These are phyloP conservation scores for Sturmia bella DNA, from an alignment of 2,888 invertebrate genomes.

Conservation along the genomic window DNA sequence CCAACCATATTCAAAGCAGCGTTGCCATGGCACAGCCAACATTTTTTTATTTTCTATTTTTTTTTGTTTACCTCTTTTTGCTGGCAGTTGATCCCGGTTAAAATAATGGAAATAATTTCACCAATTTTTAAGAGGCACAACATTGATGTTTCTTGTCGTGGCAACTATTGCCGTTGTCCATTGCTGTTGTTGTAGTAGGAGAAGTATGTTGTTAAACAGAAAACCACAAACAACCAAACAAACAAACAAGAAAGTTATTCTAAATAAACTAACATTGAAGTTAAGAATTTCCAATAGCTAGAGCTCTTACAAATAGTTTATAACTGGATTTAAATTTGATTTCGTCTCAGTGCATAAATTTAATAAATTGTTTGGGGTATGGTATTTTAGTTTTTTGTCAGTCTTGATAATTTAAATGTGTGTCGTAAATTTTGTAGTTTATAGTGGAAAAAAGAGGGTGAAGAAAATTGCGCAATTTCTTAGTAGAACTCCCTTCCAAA, in stretches of 20 bases:
- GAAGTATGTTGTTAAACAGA: slow-evolving; percentile 60
- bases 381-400: neutral
- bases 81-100: slow-evolving; percentile 35
- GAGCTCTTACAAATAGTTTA: slow-evolving; percentile 48
- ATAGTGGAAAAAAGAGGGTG: neutral
- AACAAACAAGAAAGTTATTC: neutral
- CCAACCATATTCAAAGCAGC: neutral
- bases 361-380: slow-evolving; percentile 76
- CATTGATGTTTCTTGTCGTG: slow-evolving; percentile 61
- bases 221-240: slow-evolving; percentile 8
- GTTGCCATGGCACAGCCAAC: slow-evolving; percentile 18
- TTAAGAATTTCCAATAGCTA: slow-evolving; percentile 33
- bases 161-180: slow-evolving; percentile 13
- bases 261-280: neutral
- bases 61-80: slow-evolving; percentile 13
- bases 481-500: neutral
- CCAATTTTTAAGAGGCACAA: slow-evolving; percentile 67
- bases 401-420: slow-evolving; percentile 48
- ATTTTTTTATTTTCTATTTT: slow-evolving; percentile 10
- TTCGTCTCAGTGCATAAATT: slow-evolving; percentile 78
- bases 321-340: slow-evolving; percentile 79
- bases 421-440: slow-evolving; percentile 19
- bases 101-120: slow-evolving; percentile 68
- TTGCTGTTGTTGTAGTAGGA: slow-evolving; percentile 38
- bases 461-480: neutral